Evolutionary conservation across 2,113 vertebrate species (phyloP).

Genomic region (Notiomystis cincta): DNA sequence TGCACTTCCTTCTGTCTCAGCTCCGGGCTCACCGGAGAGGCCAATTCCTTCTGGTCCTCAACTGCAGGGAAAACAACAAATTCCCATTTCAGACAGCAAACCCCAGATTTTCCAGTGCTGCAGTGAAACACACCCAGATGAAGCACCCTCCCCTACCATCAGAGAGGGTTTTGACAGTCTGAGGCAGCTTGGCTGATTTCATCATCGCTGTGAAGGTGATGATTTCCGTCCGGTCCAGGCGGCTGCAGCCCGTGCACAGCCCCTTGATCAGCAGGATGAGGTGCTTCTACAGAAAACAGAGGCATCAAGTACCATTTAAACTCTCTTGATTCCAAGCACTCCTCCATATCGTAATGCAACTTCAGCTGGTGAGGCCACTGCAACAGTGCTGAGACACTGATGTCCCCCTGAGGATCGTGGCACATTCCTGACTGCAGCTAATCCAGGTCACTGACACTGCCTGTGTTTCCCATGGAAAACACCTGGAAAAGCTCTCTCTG

Average conservation of each 20-base stretch:
- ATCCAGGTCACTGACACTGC: not conserved
- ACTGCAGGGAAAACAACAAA: constrained; percentile 66
- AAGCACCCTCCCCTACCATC: constrained; percentile 80
- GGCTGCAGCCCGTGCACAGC: constrained; percentile 95
- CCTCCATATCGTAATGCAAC: fast-evolving
- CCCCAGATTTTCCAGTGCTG: not conserved
- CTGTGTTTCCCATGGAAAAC: not conserved
- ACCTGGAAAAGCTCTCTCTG: not conserved
- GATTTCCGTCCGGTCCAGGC: constrained; percentile 94
- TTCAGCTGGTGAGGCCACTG: not conserved
- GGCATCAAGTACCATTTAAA: not conserved
- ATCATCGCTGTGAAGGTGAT: constrained; percentile 99
- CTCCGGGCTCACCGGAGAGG: constrained; percentile 89
- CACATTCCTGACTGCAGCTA: not conserved
- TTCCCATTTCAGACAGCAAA: not conserved
- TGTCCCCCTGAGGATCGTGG: not conserved
- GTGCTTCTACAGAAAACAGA: constrained; percentile 83
- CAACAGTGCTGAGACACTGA: not conserved
- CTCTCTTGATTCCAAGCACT: not conserved
- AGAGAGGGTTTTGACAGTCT: constrained; percentile 96
- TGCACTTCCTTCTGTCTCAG: constrained; percentile 96
- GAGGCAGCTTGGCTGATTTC: constrained; percentile 97
- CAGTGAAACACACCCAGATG: not conserved
- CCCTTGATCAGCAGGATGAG: constrained; percentile 98
- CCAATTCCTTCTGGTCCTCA: constrained; percentile 95